phyloP scores from a whole-genome alignment of 2,797 vertebrate genomes.

The Periparus ater region DNA sequence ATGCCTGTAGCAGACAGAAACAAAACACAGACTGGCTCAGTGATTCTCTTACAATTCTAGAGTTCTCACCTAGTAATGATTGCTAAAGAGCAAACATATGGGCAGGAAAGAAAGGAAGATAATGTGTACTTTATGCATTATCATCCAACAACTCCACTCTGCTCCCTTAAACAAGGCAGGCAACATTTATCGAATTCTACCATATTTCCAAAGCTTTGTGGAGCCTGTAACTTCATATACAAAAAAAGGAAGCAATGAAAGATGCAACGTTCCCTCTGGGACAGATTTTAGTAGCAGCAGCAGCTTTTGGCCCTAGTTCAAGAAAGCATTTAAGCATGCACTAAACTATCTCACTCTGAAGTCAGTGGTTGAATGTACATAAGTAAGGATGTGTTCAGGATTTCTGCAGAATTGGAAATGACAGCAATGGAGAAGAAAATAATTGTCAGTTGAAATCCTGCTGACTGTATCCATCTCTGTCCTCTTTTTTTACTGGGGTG shows the following conservation, averaged over 20 bases:
- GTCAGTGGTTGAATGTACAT: neutral
- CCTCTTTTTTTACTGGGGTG: neutral
- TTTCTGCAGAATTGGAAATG: constrained; percentile 4
- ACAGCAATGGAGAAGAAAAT: neutral
- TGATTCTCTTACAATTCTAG: neutral
- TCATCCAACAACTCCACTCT: neutral
- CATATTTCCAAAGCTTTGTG: neutral
- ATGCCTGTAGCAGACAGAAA: neutral
- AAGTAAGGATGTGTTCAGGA: neutral
- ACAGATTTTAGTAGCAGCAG: neutral
- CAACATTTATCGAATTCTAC: neutral
- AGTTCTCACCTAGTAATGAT: neutral
- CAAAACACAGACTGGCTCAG: neutral
- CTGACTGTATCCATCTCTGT: neutral
- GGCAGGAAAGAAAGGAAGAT: neutral
- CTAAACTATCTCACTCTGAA: constrained; percentile 18
- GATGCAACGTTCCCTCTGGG: neutral
- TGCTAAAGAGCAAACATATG: neutral
- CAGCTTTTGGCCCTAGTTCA: constrained; percentile 1
- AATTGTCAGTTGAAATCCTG: constrained; percentile 5
- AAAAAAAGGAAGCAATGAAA: neutral
- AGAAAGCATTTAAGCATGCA: constrained; percentile 8
- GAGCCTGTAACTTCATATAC: neutral
- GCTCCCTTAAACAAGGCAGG: neutral
- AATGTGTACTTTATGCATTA: neutral